Conservation (phyloP, 2,113 vertebrate genomes). For the Leucosticte australis region DNA sequence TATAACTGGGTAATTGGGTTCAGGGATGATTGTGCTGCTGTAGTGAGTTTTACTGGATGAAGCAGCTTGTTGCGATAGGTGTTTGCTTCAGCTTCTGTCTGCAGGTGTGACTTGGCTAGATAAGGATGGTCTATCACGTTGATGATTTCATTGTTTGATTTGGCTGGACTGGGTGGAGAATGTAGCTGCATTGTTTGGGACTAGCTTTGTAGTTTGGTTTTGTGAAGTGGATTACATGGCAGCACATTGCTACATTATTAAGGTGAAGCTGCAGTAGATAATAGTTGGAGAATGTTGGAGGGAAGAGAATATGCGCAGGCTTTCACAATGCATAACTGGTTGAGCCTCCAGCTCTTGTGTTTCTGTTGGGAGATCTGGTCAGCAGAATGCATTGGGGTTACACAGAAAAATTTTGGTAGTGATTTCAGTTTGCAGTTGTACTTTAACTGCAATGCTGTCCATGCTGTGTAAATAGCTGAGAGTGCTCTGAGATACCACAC, state of each 20-base stretch:
- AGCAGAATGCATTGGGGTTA: not conserved
- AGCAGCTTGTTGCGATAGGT: conserved; percentile 36
- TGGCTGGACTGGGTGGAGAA: conserved; percentile 57
- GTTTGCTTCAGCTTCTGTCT: conserved; percentile 51
- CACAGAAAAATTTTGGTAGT: not conserved
- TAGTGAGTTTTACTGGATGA: conserved; percentile 44
- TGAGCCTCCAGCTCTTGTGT: not conserved
- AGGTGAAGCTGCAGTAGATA: conserved; percentile 45
- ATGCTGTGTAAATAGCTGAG: not conserved
- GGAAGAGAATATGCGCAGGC: not conserved
- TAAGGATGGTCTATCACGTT: conserved; percentile 44
- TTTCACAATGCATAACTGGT: conserved; percentile 1
- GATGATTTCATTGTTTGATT: conserved; percentile 65
- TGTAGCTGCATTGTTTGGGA: conserved; percentile 43
- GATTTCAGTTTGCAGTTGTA: not conserved
- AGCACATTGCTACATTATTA: not conserved
- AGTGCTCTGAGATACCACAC: not conserved
- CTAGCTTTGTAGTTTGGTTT: conserved; percentile 50
- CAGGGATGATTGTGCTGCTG: conserved; percentile 24
- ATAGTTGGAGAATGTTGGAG: conserved; percentile 2
- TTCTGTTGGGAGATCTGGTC: not conserved
- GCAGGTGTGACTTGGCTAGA: conserved; percentile 54
- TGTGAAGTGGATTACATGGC: conserved; percentile 10
- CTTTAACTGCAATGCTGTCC: not conserved
- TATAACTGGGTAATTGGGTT: not conserved